Conservation (phyloP, 1,140 invertebrate species). For the Euura saliciscinereae region DNA sequence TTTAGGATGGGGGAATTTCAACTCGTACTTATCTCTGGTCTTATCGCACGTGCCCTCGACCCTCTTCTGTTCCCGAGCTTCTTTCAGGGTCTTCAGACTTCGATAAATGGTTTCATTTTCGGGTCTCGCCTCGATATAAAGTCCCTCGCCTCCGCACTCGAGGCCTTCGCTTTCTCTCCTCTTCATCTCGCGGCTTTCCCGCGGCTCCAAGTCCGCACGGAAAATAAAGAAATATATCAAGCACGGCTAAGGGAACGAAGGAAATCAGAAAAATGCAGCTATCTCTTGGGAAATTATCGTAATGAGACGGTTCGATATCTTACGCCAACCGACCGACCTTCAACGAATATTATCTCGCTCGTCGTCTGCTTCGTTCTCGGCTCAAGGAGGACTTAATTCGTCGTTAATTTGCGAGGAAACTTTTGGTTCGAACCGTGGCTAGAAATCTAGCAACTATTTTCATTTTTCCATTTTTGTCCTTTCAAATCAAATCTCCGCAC, state of each 20-base stretch:
- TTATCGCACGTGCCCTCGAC: slow-evolving; percentile 18
- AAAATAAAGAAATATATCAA: slow-evolving; percentile 16
- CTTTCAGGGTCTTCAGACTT: slow-evolving; percentile 30
- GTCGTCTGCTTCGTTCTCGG: slow-evolving; percentile 13
- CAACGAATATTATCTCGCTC: slow-evolving; percentile 20
- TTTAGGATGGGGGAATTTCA: background rate
- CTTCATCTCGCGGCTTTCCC: slow-evolving; percentile 15
- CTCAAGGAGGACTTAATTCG: slow-evolving; percentile 11
- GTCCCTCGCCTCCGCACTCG: slow-evolving; percentile 15
- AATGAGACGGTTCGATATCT: slow-evolving; percentile 49
- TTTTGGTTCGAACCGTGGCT: background rate
- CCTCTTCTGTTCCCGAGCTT: slow-evolving; percentile 18
- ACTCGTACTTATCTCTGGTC: slow-evolving; percentile 32
- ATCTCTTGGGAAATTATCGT: slow-evolving; percentile 53
- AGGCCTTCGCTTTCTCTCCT: slow-evolving; percentile 12
- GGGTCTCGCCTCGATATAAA: slow-evolving; percentile 40
- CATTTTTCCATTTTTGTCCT: no score
- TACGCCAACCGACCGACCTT: background rate
- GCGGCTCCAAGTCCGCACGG: background rate
- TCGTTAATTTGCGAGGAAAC: slow-evolving; percentile 14
- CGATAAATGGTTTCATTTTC: slow-evolving; percentile 51
- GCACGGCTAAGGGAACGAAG: slow-evolving; percentile 28
- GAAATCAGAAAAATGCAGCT: slow-evolving; percentile 48
- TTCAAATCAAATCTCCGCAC: no score
- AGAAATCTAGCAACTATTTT: no score